phyloP scores from a whole-genome alignment of 2,797 vertebrate species.

The Platyrinchus mystaceus region DNA sequence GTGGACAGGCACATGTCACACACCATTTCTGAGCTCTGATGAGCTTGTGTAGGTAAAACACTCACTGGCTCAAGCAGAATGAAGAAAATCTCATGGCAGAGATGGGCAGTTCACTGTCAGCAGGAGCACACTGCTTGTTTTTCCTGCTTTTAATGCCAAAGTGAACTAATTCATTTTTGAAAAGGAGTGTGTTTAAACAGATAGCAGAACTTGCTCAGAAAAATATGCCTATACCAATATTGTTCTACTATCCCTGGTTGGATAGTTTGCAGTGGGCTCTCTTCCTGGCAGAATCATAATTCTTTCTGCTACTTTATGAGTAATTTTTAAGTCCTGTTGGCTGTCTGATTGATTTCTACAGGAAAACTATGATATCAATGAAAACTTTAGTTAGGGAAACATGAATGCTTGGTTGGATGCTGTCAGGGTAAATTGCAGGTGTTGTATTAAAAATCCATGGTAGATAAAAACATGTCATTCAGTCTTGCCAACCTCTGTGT shows the following conservation, averaged over 20 bases:
- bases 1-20: background rate
- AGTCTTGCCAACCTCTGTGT: background rate
- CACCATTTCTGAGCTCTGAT: background rate
- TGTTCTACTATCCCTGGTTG: background rate
- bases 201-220: background rate
- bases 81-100: background rate
- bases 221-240: background rate
- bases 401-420: background rate
- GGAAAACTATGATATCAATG: background rate
- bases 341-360: background rate
- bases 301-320: background rate
- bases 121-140: background rate
- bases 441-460: background rate
- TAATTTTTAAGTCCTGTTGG: background rate
- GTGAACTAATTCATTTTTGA: background rate
- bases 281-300: background rate
- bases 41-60: accelerated
- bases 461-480: background rate
- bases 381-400: background rate
- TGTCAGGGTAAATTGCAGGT: background rate
- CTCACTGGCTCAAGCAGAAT: accelerated
- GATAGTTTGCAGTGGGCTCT: background rate
- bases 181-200: background rate
- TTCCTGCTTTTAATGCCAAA: background rate
- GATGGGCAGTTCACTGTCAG: background rate